Conservation (phyloP, 2,797 vertebrate genomes). For the Falco concolor region DNA sequence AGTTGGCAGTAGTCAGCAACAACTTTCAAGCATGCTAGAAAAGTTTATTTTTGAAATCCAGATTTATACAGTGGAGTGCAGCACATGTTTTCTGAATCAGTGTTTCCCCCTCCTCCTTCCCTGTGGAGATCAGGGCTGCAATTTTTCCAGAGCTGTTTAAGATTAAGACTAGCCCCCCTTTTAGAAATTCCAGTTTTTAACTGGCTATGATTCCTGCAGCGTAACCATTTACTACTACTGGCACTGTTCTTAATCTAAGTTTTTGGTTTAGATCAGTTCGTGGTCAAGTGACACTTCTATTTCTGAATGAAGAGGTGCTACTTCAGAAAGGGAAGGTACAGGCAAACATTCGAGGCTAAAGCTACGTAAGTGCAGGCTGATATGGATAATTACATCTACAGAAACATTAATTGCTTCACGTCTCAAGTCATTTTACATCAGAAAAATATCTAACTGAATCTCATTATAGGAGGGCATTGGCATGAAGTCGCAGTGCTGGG, state of each 20-base stretch:
- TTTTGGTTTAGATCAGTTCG: background rate
- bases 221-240: slow-evolving; percentile 34
- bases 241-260: background rate
- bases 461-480: background rate
- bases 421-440: background rate
- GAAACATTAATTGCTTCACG: background rate
- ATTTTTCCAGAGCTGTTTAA: slow-evolving; percentile 51
- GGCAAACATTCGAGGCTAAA: background rate
- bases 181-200: slow-evolving; percentile 43
- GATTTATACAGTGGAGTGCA: slow-evolving; percentile 45
- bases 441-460: background rate
- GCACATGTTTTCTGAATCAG: slow-evolving; percentile 64
- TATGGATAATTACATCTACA: background rate
- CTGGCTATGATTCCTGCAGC: slow-evolving; percentile 15
- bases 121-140: slow-evolving; percentile 14
- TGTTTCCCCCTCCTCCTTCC: slow-evolving; percentile 15
- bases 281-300: background rate
- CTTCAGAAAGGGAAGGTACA: background rate
- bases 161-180: background rate
- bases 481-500: background rate
- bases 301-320: background rate
- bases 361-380: background rate
- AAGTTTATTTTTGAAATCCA: slow-evolving; percentile 60
- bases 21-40: slow-evolving; percentile 43
- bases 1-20: slow-evolving; percentile 51